Evolutionary conservation across 2,113 vertebrate genomes (phyloP).

Genomic region (Caloenas nicobarica): DNA sequence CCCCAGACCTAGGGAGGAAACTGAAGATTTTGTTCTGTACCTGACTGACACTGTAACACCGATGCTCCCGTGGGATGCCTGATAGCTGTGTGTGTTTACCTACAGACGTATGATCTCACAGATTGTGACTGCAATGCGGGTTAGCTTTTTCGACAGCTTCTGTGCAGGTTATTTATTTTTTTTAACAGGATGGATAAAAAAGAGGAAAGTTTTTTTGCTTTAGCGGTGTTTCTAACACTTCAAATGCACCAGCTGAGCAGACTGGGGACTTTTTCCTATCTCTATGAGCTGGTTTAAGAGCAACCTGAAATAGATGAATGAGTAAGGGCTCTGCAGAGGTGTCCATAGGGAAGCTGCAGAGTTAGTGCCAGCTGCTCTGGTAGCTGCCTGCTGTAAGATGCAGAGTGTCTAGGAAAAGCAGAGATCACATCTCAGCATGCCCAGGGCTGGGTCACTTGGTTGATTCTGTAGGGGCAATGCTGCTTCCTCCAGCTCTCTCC

Average conservation of each 20-base stretch:
- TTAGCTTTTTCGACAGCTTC: neutral
- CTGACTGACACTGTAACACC: neutral
- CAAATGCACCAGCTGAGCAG: neutral
- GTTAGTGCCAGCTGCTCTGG: neutral
- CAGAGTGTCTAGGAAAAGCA: neutral
- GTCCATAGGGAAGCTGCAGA: neutral
- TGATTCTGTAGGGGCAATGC: neutral
- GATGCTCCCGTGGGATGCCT: neutral
- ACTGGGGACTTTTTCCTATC: neutral
- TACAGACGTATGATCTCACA: neutral
- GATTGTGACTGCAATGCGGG: neutral
- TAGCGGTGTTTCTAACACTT: neutral
- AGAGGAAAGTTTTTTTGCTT: neutral
- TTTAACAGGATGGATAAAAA: neutral
- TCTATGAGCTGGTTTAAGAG: neutral
- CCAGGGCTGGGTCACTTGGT: neutral
- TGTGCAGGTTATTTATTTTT: neutral
- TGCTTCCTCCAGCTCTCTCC: neutral
- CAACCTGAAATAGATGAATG: neutral
- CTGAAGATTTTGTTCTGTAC: neutral
- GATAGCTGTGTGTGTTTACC: neutral
- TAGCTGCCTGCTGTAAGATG: neutral
- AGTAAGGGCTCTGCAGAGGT: neutral
- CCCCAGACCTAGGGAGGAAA: neutral
- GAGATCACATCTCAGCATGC: neutral